Conservation (phyloP, 2,888 invertebrate genomes). For the Alitta virens region DNA sequence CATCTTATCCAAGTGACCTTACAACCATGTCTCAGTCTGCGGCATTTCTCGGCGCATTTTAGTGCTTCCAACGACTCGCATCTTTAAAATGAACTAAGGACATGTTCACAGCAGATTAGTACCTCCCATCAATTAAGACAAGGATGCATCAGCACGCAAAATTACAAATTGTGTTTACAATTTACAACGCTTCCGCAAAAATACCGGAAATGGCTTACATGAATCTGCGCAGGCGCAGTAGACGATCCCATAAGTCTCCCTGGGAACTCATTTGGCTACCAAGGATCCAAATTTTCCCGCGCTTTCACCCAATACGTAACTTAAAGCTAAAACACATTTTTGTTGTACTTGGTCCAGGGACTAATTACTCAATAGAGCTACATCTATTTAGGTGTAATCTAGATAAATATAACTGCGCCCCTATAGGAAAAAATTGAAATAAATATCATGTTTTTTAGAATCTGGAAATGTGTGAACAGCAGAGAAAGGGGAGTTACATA, state of each 20-base stretch:
- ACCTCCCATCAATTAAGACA: constrained; percentile 1
- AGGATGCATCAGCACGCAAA: constrained; percentile 5
- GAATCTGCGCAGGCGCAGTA: background rate
- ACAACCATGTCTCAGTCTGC: background rate
- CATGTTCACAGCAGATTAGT: background rate
- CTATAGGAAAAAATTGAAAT: too few species aligned
- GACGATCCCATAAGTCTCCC: background rate
- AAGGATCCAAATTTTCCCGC: too few species aligned
- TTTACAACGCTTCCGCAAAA: constrained; percentile 23
- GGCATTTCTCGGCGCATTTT: background rate
- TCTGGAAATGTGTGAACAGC: too few species aligned
- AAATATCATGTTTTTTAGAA: too few species aligned
- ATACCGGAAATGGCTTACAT: constrained; percentile 9
- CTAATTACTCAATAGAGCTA: too few species aligned
- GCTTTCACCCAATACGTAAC: too few species aligned
- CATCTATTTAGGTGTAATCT: too few species aligned
- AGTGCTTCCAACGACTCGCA: background rate
- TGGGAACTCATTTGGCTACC: too few species aligned
- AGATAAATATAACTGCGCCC: too few species aligned
- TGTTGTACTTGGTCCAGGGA: too few species aligned
- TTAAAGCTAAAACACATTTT: too few species aligned
- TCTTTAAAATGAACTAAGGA: constrained; percentile 1
- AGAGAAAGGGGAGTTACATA: too few species aligned
- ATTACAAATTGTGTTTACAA: constrained; percentile 22
- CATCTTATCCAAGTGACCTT: constrained; percentile 18